Evolutionary conservation across 1,140 invertebrate genomes (phyloP).

Genomic region (Scylla paramamosain): DNA sequence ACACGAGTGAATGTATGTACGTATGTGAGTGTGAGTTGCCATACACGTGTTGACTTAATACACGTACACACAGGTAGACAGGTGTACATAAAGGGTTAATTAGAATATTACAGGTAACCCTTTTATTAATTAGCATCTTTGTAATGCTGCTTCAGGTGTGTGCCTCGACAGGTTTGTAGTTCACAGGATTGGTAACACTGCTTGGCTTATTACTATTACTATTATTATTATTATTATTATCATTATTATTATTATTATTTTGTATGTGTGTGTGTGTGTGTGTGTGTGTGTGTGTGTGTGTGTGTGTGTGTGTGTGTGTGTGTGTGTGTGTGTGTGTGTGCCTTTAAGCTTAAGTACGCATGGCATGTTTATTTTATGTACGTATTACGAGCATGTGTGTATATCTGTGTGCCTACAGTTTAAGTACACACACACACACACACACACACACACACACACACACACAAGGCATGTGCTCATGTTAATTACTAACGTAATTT

Average conservation of each 20-base stretch:
- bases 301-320: constrained; percentile 34
- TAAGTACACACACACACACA: not conserved
- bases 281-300: not conserved
- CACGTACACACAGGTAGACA: not conserved
- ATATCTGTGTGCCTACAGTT: constrained; percentile 16
- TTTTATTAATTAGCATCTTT: too few species aligned
- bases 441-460: too few species aligned
- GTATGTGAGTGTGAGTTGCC: too few species aligned
- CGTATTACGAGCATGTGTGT: constrained; percentile 53
- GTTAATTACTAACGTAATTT: too few species aligned
- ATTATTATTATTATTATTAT: too few species aligned
- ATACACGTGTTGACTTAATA: not conserved
- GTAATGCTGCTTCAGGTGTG: not conserved
- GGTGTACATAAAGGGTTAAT: too few species aligned
- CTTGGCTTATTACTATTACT: too few species aligned
- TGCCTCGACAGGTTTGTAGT: too few species aligned
- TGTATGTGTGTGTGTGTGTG: constrained; percentile 11
- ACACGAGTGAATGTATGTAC: not conserved
- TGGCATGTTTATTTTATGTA: constrained; percentile 28
- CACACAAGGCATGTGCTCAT: too few species aligned
- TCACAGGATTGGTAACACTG: too few species aligned
- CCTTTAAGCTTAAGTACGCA: too few species aligned
- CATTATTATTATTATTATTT: not conserved
- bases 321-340: not conserved
- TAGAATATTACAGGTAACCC: too few species aligned